These are phyloP conservation scores for Oreochromis aureus DNA, from an alignment of 2,113 vertebrate genomes.

Conservation along the genomic window DNA sequence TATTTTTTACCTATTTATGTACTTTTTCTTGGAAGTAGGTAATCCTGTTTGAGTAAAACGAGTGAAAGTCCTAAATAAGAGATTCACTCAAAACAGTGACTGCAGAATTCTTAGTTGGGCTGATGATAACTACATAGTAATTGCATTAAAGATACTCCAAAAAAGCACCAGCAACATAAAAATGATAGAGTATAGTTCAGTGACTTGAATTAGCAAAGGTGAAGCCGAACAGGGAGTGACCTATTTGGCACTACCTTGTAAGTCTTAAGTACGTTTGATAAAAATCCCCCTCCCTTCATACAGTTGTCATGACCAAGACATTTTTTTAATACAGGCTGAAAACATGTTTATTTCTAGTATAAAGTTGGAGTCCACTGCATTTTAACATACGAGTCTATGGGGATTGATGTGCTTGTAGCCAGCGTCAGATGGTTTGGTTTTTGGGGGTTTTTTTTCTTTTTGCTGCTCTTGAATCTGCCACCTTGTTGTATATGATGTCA, in stretches of 20 bases:
- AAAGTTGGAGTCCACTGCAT: not conserved
- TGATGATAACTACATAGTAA: not conserved
- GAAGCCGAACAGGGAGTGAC: not conserved
- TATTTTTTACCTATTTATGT: not conserved
- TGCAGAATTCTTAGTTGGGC: not conserved
- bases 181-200: not conserved
- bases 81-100: not conserved
- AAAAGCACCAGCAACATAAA: not conserved
- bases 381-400: not conserved
- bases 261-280: not conserved
- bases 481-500: not conserved
- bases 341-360: not conserved
- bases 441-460: not conserved
- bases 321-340: not conserved
- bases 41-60: not conserved
- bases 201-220: not conserved
- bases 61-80: not conserved
- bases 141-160: not conserved
- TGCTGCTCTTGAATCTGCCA: not conserved
- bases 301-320: not conserved
- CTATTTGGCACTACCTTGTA: not conserved
- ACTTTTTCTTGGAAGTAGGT: not conserved
- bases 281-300: not conserved
- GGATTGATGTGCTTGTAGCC: not conserved
- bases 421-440: not conserved